Base-by-base conservation (phyloP, 2,888 invertebrate genomes). In the Athalia circularis region DNA sequence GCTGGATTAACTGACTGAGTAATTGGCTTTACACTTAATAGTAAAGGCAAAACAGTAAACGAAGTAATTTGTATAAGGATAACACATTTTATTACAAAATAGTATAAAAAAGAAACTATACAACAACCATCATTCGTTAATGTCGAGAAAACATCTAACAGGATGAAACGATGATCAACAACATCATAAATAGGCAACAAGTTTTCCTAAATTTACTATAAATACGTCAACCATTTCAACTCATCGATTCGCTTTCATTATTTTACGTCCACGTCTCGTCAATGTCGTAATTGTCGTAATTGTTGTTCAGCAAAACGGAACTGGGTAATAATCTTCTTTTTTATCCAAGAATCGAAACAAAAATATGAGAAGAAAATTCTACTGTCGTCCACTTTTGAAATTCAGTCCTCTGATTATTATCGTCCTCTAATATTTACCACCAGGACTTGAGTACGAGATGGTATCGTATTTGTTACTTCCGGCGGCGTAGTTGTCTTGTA, bases 401-500 rank as follows among this genome's bases (percentile, higher is more conserved):
- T 29, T 2, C 29, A 29, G 29, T 29, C 29, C 29, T 29, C 29
- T 29, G 29, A 29, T 29, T 29, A 29, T 29, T 29, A 29, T 29
- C 0, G 29, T 75, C n/a, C 5, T 50, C 62, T 79, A 86, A 83
- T 86, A 88, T 80, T 88, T 88, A 79, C 85, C 87, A 48, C 81
- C 82, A 13, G 85, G 83, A 77, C 87, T 85, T 3, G 90, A 90
- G 65, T 90, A 90, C 13, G 90, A 89, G 76, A 90, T 90, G 29
- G 90, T 90, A 76, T 90, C 90, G 80, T 90, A 90, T 77, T 86
- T 87, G 5, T 84, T 81, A 62, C 81, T 80, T 4, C 75, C 79
- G 0, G 84, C 77, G 7, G 86, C 83, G 11, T 70, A 15, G 54
- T 79, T 83, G 0, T 86, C 83, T 74, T 83, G 82, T 29, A 29